phyloP scores from a whole-genome alignment of 2,113 vertebrate genomes.

The Amazona vittata region DNA sequence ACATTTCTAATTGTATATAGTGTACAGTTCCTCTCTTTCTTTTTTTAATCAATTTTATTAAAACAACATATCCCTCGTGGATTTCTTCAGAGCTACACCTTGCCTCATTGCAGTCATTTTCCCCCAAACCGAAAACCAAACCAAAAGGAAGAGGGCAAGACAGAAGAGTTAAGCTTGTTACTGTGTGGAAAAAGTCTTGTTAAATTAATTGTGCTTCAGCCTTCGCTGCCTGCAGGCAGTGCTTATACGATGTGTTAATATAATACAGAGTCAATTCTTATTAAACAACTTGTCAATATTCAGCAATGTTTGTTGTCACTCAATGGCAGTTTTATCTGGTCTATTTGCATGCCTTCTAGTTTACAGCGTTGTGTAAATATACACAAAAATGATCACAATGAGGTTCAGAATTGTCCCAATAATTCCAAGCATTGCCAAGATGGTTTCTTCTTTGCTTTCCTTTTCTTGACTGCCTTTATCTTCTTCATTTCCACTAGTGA shows the following conservation, averaged over 20 bases:
- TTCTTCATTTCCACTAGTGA: constrained; percentile 89
- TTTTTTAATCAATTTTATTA: background rate
- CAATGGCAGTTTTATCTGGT: constrained; percentile 27
- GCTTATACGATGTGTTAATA: constrained; percentile 51
- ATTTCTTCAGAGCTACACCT: constrained; percentile 33
- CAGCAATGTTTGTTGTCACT: constrained; percentile 35
- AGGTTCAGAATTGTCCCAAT: constrained; percentile 97
- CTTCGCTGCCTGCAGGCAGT: constrained; percentile 42
- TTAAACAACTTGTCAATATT: constrained; percentile 30
- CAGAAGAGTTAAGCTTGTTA: constrained; percentile 40
- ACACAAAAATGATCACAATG: constrained; percentile 97
- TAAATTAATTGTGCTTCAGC: constrained; percentile 80
- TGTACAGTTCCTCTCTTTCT: background rate
- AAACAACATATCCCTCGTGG: background rate
- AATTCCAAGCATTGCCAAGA: constrained; percentile 96
- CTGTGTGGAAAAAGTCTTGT: constrained; percentile 57
- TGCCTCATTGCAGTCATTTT: constrained; percentile 42
- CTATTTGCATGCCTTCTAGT: background rate
- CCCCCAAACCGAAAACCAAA: constrained; percentile 14
- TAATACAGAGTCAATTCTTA: constrained; percentile 67
- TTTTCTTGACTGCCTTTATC: constrained; percentile 93
- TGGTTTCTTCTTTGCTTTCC: constrained; percentile 94
- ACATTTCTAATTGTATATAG: constrained; percentile 48
- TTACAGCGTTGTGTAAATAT: constrained; percentile 96
- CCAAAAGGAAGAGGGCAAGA: background rate